Evolutionary conservation across 2,888 invertebrate genomes (phyloP), one percentile per base, ranked within the genome.

Genomic region (Sycophila texana): DNA sequence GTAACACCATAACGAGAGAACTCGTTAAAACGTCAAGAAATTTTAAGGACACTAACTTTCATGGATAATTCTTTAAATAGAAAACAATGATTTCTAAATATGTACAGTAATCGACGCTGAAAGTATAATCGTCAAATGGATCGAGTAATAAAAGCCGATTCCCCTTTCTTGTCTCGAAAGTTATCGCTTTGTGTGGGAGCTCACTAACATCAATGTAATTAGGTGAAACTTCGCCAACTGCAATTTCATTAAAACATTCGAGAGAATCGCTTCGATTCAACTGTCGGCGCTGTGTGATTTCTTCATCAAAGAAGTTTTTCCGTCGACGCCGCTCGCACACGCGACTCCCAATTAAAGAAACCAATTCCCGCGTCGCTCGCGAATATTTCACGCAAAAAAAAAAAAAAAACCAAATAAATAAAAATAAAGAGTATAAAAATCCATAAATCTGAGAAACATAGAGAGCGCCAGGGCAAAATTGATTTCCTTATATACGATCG

Each of bases 141-240:
- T 26, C 4, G 14, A 22, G 14, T 26, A 57, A 18, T 10, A n/a
- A n/a, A 53, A 53, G 16, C 16, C 14, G 14, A n/a, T 53, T 53
- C 53, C 39, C 22, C 26, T 5, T 61, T 61, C 39, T 39, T 16
- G n/a, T 10, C 58, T 22, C 58, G 20, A 22, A 20, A 61, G 30
- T 26, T 61, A 61, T 61, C 30, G 30, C 61, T 61, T 30, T 53
- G 53, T n/a, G 53, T n/a, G 53, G 53, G 53, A 53, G 60, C 14
- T 12, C 22, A 14, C 53, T 14, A 13, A 53, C n/a, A 39, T n/a
- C 3, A 3, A 60, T 14, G 60, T 26, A 60, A 26, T 60, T 60
- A 26, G 60, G 26, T 60, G 26, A 60, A 60, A 60, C 26, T 60
- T 22, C 13, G 60, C 60, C 16, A 60, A 26, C 26, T 12, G 14